These are phyloP conservation scores for Lophura nycthemera DNA, from an alignment of 2,113 vertebrate genomes.

Conservation along the genomic window DNA sequence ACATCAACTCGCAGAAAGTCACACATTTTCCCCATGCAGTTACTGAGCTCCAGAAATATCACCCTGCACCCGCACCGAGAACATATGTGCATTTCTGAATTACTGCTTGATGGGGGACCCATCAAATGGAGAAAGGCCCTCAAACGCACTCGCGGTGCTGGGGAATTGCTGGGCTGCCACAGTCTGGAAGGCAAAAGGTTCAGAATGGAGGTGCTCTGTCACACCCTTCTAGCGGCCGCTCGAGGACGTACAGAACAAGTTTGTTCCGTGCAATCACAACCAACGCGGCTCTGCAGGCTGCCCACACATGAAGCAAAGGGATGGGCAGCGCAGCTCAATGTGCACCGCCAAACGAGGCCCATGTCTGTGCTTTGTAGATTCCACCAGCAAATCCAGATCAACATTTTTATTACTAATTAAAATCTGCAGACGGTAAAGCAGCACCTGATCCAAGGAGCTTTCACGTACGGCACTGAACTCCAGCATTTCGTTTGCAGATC, in stretches of 20 bases:
- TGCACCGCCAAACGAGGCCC: background rate
- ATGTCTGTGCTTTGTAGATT: background rate
- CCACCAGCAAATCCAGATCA: background rate
- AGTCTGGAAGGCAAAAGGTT: background rate
- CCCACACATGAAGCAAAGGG: no score
- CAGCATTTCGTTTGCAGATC: background rate
- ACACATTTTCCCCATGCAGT: background rate
- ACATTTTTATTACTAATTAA: conserved; percentile 66
- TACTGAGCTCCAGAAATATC: background rate
- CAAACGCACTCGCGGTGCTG: background rate
- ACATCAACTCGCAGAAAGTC: background rate
- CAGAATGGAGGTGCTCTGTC: rapidly evolving
- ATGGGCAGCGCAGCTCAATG: background rate
- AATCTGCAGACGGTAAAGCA: conserved; percentile 57
- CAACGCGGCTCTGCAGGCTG: no score
- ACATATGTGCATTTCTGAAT: background rate
- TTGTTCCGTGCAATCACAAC: rapidly evolving
- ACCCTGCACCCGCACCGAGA: background rate
- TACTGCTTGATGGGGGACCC: background rate
- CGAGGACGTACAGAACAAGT: background rate
- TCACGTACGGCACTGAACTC: background rate
- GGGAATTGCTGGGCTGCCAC: background rate
- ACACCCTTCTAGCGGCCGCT: rapidly evolving
- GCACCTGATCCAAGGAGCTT: conserved; percentile 57
- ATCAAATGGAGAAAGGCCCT: background rate